Evolutionary conservation across 1,140 invertebrate genomes (phyloP), one percentile per base, ranked within the genome.

Genomic region (Drosophila asahinai): DNA sequence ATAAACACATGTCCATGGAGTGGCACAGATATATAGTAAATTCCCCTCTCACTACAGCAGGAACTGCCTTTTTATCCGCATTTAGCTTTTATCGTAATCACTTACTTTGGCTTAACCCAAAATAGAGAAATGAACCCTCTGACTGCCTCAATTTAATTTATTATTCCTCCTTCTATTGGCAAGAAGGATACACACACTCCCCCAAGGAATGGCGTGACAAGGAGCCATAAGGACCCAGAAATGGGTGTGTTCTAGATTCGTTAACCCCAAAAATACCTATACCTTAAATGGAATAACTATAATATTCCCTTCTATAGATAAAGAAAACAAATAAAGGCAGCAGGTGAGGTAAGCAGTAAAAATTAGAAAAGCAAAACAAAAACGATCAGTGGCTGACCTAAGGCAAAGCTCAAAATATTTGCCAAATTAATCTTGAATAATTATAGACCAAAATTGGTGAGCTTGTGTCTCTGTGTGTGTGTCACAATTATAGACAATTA

Each of bases 371-470:
- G 36, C 27, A 36, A 45, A 47, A 66, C 42, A 12, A 12, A n/a
- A 19, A 36, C 15, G 19, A 9, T 47, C 47, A 33, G 51, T 52
- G 59, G 45, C 54, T 72, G 76, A 58, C 66, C 68, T 30, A 55
- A 66, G 77, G 43, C 76, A 72, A 27, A 55, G 59, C 76, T 63
- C 58, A 61, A 68, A 61, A 73, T 73, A 68, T 78, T 65, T 78
- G 62, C 73, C 49, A 86, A 67, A 64, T 68, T 83, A 87, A 83
- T 72, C 83, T 80, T 70, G 77, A 77, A 83, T 77, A 87, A 80
- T 87, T 86, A 83, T 75, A 27, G 11, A 60, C n/a, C 12, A 57
- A 65, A 55, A 38, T 9, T 55, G 52, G 48, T 45, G 19, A 33
- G 30, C 30, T 15, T 25, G 17, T 38, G 30, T 22, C 11, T 40